Percentiles rank a stretch among this genome's conserved stretches.
These are phyloP conservation scores for Caprella mutica DNA, from an alignment of 2,888 invertebrate genomes.

Conservation along the genomic window DNA sequence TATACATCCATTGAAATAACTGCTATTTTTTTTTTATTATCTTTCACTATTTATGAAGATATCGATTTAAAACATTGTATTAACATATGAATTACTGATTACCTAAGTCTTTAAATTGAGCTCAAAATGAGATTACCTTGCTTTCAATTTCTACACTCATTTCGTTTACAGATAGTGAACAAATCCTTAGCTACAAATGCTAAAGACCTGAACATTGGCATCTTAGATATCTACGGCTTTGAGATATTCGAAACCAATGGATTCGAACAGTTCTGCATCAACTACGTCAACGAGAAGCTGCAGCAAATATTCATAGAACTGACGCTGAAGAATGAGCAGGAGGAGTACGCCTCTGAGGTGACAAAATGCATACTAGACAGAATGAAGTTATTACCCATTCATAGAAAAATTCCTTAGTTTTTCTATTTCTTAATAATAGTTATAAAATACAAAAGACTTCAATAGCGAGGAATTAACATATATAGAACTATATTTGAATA, in stretches of 20 bases:
- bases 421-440: not conserved
- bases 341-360: slow-evolving; percentile 38
- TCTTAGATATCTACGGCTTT: slow-evolving; percentile 59
- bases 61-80: too few species aligned
- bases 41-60: too few species aligned
- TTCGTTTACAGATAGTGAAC: slow-evolving; percentile 48
- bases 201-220: slow-evolving; percentile 48
- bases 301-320: slow-evolving; percentile 61
- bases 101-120: too few species aligned
- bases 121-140: too few species aligned
- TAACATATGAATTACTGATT: too few species aligned
- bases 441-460: too few species aligned
- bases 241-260: slow-evolving; percentile 58
- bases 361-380: slow-evolving; percentile 38
- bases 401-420: not conserved
- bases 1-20: too few species aligned
- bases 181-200: slow-evolving; percentile 49
- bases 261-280: slow-evolving; percentile 60
- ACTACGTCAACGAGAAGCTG: slow-evolving; percentile 59
- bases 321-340: slow-evolving; percentile 57
- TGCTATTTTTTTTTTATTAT: too few species aligned
- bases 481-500: too few species aligned
- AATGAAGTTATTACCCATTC: not conserved
- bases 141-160: too few species aligned
- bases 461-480: too few species aligned